These are phyloP conservation scores for Xestobium rufovillosum DNA, from an alignment of 2,888 invertebrate species.

Conservation along the genomic window DNA sequence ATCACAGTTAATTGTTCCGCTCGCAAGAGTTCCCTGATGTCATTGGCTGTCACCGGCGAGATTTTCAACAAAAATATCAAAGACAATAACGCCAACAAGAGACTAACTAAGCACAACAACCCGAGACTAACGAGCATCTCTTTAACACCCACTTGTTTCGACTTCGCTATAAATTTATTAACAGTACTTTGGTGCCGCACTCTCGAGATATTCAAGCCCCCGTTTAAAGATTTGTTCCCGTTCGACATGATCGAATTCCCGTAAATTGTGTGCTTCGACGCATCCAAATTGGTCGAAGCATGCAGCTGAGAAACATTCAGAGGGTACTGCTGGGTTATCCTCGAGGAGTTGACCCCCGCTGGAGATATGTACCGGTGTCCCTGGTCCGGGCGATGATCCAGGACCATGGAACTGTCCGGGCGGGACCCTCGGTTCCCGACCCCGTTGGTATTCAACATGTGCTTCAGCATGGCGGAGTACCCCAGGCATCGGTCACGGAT, in stretches of 20 bases:
- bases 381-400: conserved; percentile 37
- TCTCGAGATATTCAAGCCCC: conserved; percentile 55
- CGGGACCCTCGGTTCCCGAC: conserved; percentile 46
- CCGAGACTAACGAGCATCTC: conserved; percentile 83
- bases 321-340: conserved; percentile 49
- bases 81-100: conserved; percentile 75
- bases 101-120: conserved; percentile 75
- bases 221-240: conserved; percentile 42
- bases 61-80: conserved; percentile 80
- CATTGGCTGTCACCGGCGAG: conserved; percentile 60
- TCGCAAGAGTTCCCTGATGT: conserved; percentile 48
- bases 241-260: conserved; percentile 44
- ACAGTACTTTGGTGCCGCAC: conserved; percentile 39
- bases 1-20: conserved; percentile 50
- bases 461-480: conserved; percentile 57
- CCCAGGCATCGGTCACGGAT: no score
- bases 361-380: conserved; percentile 36
- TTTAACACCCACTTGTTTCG: conserved; percentile 54
- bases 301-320: conserved; percentile 55
- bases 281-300: conserved; percentile 44
- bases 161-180: conserved; percentile 41
- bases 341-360: conserved; percentile 32
- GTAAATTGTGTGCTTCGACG: conserved; percentile 56
- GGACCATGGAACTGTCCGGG: conserved; percentile 38
- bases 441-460: conserved; percentile 53